Conservation (phyloP, 2,888 invertebrate genomes). For the Macaria liturata region DNA sequence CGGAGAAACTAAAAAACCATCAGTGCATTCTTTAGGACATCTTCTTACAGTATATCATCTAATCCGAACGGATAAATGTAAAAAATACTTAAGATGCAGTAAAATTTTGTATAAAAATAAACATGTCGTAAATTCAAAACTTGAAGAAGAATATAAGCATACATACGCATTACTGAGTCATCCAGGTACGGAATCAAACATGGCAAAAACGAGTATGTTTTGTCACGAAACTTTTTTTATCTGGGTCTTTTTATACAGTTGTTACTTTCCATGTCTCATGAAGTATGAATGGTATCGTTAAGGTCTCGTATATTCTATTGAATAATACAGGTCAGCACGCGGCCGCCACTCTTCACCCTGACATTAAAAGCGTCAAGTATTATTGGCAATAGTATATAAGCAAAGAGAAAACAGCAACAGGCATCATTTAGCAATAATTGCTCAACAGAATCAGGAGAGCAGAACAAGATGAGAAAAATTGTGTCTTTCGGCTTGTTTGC, state of each 20-base stretch:
- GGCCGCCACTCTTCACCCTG: slow-evolving; percentile 74
- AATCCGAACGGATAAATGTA: background rate
- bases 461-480: slow-evolving; percentile 62
- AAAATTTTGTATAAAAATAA: too few species aligned
- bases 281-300: slow-evolving; percentile 2
- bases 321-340: slow-evolving; percentile 70
- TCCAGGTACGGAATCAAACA: too few species aligned
- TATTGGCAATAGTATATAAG: slow-evolving; percentile 81
- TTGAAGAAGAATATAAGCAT: too few species aligned
- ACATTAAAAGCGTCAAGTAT: slow-evolving; percentile 67
- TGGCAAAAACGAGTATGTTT: too few species aligned
- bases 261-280: background rate
- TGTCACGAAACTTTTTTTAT: too few species aligned
- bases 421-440: slow-evolving; percentile 78
- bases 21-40: slow-evolving; percentile 41
- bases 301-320: slow-evolving; percentile 12
- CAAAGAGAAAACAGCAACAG: slow-evolving; percentile 66
- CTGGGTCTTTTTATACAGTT: too few species aligned
- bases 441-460: slow-evolving; percentile 58
- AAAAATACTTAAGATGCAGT: too few species aligned
- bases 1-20: slow-evolving; percentile 57
- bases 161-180: too few species aligned
- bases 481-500: slow-evolving; percentile 65
- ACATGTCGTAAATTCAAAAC: too few species aligned
- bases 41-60: slow-evolving; percentile 3